These are phyloP conservation scores for Urosaurus nigricauda DNA, from an alignment of 2,797 vertebrate genomes.

Conservation along the genomic window DNA sequence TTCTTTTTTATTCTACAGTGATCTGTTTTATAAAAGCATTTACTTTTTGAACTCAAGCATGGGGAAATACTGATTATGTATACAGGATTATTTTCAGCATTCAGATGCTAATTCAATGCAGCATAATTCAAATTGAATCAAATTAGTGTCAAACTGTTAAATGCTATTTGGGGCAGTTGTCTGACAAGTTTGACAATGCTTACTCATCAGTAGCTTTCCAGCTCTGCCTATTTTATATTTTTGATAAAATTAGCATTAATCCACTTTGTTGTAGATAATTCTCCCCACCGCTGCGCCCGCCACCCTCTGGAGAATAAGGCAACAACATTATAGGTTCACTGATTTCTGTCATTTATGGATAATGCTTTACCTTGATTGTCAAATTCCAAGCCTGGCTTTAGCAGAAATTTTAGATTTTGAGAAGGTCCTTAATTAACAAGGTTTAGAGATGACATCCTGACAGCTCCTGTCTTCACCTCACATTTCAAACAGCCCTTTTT, in stretches of 20 bases:
- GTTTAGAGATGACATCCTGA: conserved; percentile 16
- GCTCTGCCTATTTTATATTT: conserved; percentile 29
- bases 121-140: conserved; percentile 25
- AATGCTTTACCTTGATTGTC: conserved; percentile 13
- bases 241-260: conserved; percentile 21
- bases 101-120: conserved; percentile 34
- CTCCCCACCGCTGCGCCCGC: too few relatives aligned
- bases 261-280: background rate
- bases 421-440: conserved; percentile 31
- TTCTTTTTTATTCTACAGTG: background rate
- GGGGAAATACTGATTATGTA: conserved; percentile 23
- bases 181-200: conserved; percentile 54
- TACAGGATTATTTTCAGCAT: conserved; percentile 50
- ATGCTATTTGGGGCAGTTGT: conserved; percentile 42
- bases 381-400: conserved; percentile 39
- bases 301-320: background rate
- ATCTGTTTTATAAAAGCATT: conserved; percentile 42
- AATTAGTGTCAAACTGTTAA: conserved; percentile 61
- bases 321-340: background rate
- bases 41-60: conserved; percentile 16
- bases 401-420: conserved; percentile 21
- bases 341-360: conserved; percentile 23
- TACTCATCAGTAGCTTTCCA: conserved; percentile 53
- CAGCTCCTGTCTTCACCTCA: conserved; percentile 1
- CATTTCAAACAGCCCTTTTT: conserved; percentile 18